These are phyloP conservation scores for Plutomurus gul DNA, from an alignment of 1,140 invertebrate species.

Conservation along the genomic window DNA sequence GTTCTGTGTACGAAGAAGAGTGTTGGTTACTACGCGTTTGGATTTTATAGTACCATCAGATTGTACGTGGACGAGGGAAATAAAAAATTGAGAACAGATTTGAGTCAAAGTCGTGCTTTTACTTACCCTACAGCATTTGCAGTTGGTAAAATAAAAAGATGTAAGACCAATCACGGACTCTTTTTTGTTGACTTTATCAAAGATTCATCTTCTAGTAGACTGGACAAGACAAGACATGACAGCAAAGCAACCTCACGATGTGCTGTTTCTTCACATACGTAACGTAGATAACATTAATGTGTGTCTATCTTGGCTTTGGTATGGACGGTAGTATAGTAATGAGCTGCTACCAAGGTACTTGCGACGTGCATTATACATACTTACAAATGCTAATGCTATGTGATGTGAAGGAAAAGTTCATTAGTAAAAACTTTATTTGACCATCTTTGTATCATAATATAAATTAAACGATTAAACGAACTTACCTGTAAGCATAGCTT, in stretches of 20 bases:
- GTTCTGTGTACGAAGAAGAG: not conserved
- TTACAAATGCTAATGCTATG: not conserved
- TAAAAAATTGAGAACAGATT: conserved; percentile 1
- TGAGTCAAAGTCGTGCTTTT: not conserved
- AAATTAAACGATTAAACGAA: no score
- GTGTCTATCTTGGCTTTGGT: no score
- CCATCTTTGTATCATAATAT: no score
- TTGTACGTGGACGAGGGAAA: not conserved
- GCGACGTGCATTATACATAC: no score
- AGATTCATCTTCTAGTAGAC: conserved; percentile 20
- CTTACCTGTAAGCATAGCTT: not conserved
- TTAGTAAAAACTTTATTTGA: not conserved
- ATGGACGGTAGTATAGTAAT: no score
- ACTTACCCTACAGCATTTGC: not conserved
- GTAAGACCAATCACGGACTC: conserved; percentile 8
- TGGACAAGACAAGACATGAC: conserved; percentile 15
- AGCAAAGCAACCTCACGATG: conserved; percentile 7
- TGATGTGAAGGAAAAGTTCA: not conserved
- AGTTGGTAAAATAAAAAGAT: not conserved
- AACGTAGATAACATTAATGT: no score
- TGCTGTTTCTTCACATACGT: not conserved
- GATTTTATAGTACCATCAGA: not conserved
- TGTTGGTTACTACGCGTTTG: no score
- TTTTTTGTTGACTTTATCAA: conserved; percentile 22
- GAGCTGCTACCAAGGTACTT: no score